Base-by-base conservation (phyloP, 2,113 vertebrate species). In the Ammodytes marinus region DNA sequence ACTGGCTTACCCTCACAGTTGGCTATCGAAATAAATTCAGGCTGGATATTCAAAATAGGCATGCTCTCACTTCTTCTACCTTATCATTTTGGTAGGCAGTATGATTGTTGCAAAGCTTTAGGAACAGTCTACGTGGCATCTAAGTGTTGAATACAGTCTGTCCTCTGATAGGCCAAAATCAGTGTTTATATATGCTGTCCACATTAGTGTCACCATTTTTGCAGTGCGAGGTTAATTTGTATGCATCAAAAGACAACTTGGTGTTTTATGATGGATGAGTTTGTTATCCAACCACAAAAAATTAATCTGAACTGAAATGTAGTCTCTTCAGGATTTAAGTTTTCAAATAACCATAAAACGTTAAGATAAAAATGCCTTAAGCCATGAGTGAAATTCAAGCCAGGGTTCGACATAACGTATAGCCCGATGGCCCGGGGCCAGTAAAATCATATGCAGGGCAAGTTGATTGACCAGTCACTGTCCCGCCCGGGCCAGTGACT, bases 181-280 rank as follows among this genome's bases (percentile, higher is more conserved):
- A 77, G 4, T 52, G 74, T 83, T 52, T 58, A 69, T 15, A 68
- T 63, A 53, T 58, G 46, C 39, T 76, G 46, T 59, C 53, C 8
- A 45, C 46, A 45, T 70, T 64, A 65, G 45, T 14, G 46, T 66
- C 40, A 4, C 14, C 27, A 15, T 19, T 55, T 57, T 27, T 40
- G 47, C 42, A 43, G 13, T n/a, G 17, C 46, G 61, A 4, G 42
- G 49, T 8, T 45, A 5, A 47, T n/a, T 39, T 42, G 43, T 43
- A 15, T 13, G 42, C 17, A 37, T 14, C 15, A 35, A 14, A 0
- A 47, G 47, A 45, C 13, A 35, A 37, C 55, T 37, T 19, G 1
- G 11, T 60, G 43, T 17, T 39, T 5, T 61, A 4, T 15, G 2
- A 60, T 50, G 4, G 59, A 46, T 40, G 7, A 13, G 19, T 58